Evolutionary conservation across 2,888 invertebrate genomes (phyloP).

Genomic region (Altica lythri): DNA sequence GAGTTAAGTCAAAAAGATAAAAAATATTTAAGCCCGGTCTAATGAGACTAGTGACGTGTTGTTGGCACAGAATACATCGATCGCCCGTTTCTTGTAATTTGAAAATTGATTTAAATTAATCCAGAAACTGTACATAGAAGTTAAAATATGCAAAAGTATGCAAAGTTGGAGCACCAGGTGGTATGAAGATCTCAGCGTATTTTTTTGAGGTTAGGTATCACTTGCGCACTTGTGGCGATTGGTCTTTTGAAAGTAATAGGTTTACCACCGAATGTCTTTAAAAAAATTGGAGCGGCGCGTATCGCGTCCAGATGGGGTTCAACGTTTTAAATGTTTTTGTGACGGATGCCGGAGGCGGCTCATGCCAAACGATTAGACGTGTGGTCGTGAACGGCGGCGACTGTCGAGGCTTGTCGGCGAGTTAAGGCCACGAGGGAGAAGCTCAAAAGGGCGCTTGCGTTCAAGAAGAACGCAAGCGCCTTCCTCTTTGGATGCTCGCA

Average conservation of each 20-base stretch:
- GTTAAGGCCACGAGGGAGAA: slow-evolving; percentile 54
- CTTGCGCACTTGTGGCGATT: slow-evolving; percentile 9
- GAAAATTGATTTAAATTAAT: not conserved
- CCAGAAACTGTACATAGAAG: slow-evolving; percentile 7
- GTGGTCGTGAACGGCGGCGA: slow-evolving; percentile 56
- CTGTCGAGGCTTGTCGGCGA: slow-evolving; percentile 56
- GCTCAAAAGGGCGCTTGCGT: slow-evolving; percentile 52
- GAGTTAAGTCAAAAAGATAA: slow-evolving; percentile 32
- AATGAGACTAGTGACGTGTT: slow-evolving; percentile 45
- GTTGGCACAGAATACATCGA: slow-evolving; percentile 37
- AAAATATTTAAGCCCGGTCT: slow-evolving; percentile 29
- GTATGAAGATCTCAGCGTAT: not conserved
- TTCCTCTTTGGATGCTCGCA: slow-evolving; percentile 38
- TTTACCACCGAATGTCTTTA: slow-evolving; percentile 27
- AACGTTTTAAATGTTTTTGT: slow-evolving; percentile 6
- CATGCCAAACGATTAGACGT: slow-evolving; percentile 52
- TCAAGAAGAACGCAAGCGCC: slow-evolving; percentile 49
- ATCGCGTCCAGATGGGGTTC: slow-evolving; percentile 34
- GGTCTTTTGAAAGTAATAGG: slow-evolving; percentile 27
- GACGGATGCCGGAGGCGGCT: slow-evolving; percentile 40
- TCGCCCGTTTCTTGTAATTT: slow-evolving; percentile 8
- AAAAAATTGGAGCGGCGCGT: slow-evolving; percentile 36
- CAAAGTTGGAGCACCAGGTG: slow-evolving; percentile 16
- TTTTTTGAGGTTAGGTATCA: slow-evolving; percentile 13
- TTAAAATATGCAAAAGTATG: slow-evolving; percentile 8